Evolutionary conservation across 2,113 vertebrate genomes (phyloP).

Genomic region (Andinoacara biseriatus): DNA sequence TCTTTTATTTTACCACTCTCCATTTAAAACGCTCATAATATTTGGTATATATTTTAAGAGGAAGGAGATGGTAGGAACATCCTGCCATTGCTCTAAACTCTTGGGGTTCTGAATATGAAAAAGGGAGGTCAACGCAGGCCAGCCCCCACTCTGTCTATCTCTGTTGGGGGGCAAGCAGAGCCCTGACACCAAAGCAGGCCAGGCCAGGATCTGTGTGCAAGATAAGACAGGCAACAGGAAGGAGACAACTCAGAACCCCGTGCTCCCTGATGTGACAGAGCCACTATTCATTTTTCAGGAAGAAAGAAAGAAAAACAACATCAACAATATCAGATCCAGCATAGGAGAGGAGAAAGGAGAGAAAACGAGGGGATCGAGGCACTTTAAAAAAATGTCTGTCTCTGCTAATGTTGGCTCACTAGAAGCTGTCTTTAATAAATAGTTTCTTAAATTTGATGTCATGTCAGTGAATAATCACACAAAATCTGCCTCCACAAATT

Average conservation of each 20-base stretch:
- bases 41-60: conserved; percentile 10
- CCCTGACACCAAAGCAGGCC: conserved; percentile 41
- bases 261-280: conserved; percentile 69
- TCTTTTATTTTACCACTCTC: conserved; percentile 19
- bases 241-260: conserved; percentile 67
- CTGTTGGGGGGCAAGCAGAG: conserved; percentile 15
- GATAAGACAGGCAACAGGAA: conserved; percentile 76
- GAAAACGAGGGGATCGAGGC: neutral
- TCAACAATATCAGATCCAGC: conserved; percentile 77
- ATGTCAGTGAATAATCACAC: neutral
- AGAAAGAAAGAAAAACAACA: conserved; percentile 77
- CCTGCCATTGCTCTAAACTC: conserved; percentile 41
- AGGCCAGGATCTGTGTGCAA: conserved; percentile 57
- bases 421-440: conserved; percentile 16
- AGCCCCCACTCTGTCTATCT: neutral
- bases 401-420: conserved; percentile 10
- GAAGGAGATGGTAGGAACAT: conserved; percentile 39
- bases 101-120: conserved; percentile 32
- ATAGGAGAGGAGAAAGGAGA: conserved; percentile 5
- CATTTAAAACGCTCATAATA: conserved; percentile 6
- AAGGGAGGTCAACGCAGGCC: neutral
- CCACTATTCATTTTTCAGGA: conserved; percentile 76
- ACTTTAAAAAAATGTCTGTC: conserved; percentile 23
- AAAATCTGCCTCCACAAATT: conserved; percentile 11
- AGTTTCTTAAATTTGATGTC: neutral